phyloP scores from a whole-genome alignment of 2,797 vertebrate species.

The Rousettus madagascariensis region DNA sequence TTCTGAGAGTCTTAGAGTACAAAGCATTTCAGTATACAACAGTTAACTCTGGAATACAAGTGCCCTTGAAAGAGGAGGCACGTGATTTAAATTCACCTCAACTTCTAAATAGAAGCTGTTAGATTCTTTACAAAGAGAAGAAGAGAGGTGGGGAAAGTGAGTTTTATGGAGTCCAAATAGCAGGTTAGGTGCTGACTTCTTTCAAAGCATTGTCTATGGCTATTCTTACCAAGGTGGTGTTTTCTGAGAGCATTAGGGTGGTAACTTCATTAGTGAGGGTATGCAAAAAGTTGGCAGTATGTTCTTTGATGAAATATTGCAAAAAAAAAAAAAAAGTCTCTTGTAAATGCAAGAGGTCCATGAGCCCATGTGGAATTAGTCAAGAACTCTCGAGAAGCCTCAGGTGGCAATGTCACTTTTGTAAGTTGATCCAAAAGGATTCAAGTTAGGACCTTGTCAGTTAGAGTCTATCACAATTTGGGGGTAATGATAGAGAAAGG shows the following conservation, averaged over 20 bases:
- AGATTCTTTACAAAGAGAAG: background rate
- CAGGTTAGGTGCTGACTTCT: background rate
- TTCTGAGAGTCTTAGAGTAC: background rate
- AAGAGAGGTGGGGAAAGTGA: background rate
- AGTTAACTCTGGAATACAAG: background rate
- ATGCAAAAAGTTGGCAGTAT: background rate
- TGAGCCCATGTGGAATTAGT: background rate
- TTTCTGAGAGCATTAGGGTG: background rate
- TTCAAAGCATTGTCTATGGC: background rate
- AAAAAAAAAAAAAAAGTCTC: background rate
- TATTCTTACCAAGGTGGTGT: background rate
- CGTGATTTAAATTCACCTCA: slow-evolving; percentile 12
- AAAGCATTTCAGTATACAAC: background rate
- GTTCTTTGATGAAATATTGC: background rate
- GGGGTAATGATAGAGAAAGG: background rate
- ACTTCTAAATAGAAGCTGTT: slow-evolving; percentile 24
- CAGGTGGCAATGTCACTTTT: background rate
- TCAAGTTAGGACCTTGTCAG: background rate
- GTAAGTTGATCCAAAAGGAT: slow-evolving; percentile 14
- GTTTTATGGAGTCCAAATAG: background rate
- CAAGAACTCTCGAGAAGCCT: background rate
- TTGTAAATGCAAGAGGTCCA: background rate
- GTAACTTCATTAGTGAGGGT: background rate
- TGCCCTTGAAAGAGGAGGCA: background rate
- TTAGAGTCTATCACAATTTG: background rate